Evolutionary conservation across 2,797 vertebrate genomes (phyloP).

Genomic region (Clamator glandarius): DNA sequence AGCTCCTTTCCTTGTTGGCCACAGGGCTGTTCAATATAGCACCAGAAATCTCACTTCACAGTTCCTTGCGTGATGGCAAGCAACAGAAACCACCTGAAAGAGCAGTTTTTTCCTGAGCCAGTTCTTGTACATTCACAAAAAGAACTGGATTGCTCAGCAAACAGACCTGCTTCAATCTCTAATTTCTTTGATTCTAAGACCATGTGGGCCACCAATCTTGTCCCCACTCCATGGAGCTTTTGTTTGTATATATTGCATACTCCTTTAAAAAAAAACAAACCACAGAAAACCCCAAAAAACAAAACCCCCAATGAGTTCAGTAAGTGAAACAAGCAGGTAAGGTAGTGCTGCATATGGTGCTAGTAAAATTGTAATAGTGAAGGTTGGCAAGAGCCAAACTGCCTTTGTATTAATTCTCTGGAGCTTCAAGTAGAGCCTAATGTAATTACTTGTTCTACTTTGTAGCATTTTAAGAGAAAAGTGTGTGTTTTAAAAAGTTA

Average conservation of each 20-base stretch:
- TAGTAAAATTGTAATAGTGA: slow-evolving; percentile 63
- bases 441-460: slow-evolving; percentile 58
- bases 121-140: not conserved
- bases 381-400: slow-evolving; percentile 42
- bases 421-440: slow-evolving; percentile 56
- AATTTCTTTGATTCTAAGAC: not conserved
- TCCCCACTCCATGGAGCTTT: slow-evolving; percentile 7
- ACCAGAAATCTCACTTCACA: not conserved
- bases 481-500: slow-evolving; percentile 51
- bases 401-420: slow-evolving; percentile 63
- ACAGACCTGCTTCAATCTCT: not conserved
- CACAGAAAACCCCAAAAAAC: no score
- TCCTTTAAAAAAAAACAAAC: not conserved
- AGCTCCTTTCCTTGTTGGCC: not conserved
- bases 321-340: slow-evolving; percentile 55
- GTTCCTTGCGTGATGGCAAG: not conserved
- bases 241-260: slow-evolving; percentile 13
- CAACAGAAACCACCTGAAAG: not conserved
- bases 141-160: not conserved
- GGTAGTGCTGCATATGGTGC: slow-evolving; percentile 50
- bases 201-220: not conserved
- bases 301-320: not conserved
- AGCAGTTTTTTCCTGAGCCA: not conserved
- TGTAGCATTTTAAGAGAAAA: slow-evolving; percentile 61
- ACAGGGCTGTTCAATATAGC: not conserved